Base-by-base conservation (phyloP, 2,888 invertebrate species). In the Pyrochroa serraticornis region DNA sequence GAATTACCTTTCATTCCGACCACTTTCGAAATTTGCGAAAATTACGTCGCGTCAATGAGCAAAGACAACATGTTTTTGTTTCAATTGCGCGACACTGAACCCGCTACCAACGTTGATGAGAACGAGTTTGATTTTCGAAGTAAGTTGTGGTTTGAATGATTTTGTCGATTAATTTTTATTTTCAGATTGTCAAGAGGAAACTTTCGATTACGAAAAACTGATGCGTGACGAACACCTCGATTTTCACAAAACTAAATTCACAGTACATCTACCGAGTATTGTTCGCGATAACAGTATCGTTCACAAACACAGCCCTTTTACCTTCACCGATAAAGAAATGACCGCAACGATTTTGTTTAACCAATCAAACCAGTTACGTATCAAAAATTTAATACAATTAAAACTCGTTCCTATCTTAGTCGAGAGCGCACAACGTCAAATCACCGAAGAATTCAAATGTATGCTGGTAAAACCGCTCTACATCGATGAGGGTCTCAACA, bases 1-100 rank as follows among this genome's bases (percentile, higher is more conserved):
- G 85, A 86, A 65, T 78, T 90, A 44, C 82, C 84, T 53, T 89
- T 90, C 72, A 71, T 79, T 10, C 87, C 89, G 3, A 75, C 79
- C 1, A 81, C 83, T 52, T 77, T 90, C 43, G 81, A 82, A 33
- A 77, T 90, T 41, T 84, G 85, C 32, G 90, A 91, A 72, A 88
- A 90, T 75, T 86, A 87, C 57, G 80, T 90, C 13, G 85, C 86
- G 0, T 84, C 86, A 56, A 81, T 86, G 75, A 86, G 86, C 64
- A 79, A 81, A 47, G 82, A 84, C 32, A 83, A 82, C 67, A 82
- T 88, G 51, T 85, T 87, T 64, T 82, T 88, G n/a, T 87, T 88
- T 67, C 82, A 83, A 71, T 79, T 86, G 42, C 70, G 64, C 37
- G 64, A 63, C 34, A 62, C 49, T 8, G 10, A 31, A 8, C n/a